These are phyloP conservation scores for Dendrolimus pini DNA, from an alignment of 2,888 invertebrate species.

Conservation along the genomic window DNA sequence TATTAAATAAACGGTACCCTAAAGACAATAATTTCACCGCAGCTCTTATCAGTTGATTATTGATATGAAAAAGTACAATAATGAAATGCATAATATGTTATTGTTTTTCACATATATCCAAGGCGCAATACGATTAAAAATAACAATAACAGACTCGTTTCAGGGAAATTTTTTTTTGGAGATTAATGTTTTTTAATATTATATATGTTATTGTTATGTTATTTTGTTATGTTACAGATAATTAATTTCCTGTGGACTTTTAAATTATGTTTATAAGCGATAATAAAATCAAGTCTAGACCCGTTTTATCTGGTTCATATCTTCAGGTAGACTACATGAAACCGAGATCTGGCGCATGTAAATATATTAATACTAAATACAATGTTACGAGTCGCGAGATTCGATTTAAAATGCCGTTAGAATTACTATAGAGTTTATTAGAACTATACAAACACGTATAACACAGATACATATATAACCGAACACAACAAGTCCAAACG, in stretches of 20 bases:
- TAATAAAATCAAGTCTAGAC: too few relatives aligned
- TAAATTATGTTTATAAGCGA: background rate
- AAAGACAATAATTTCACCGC: background rate
- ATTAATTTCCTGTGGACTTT: background rate
- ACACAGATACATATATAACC: too few relatives aligned
- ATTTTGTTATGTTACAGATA: too few relatives aligned
- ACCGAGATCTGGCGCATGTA: too few relatives aligned
- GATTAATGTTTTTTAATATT: background rate
- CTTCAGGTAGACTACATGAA: too few relatives aligned
- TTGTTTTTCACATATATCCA: constrained; percentile 1
- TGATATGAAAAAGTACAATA: constrained; percentile 3
- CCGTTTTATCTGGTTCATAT: too few relatives aligned
- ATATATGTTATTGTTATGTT: background rate
- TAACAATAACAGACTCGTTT: background rate
- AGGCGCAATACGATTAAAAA: constrained; percentile 1
- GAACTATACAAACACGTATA: too few relatives aligned
- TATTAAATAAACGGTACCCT: background rate
- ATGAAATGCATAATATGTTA: constrained; percentile 2
- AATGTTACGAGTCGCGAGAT: too few relatives aligned
- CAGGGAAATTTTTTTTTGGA: background rate
- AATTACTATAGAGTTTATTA: too few relatives aligned
- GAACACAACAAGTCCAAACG: too few relatives aligned
- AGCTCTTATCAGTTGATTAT: background rate
- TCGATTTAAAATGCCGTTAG: too few relatives aligned
- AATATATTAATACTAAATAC: too few relatives aligned